These are phyloP conservation scores for Nomada fucata DNA, from an alignment of 2,888 invertebrate genomes.

Conservation along the genomic window DNA sequence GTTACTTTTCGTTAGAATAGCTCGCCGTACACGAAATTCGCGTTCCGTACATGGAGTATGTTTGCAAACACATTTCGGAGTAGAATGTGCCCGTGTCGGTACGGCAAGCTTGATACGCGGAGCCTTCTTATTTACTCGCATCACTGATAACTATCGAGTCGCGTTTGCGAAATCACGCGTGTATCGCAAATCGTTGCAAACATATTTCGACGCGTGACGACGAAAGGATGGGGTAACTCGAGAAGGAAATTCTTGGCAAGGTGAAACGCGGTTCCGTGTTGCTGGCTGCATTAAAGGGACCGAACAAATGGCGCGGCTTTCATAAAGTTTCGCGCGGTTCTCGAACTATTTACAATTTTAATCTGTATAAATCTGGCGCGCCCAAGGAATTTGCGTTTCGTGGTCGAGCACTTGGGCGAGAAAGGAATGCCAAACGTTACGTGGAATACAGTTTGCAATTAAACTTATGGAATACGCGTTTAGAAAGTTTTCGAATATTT, in stretches of 20 bases:
- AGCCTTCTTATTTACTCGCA: constrained; percentile 21
- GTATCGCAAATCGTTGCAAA: neutral
- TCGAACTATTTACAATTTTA: neutral
- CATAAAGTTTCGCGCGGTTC: neutral
- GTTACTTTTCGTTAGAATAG: neutral
- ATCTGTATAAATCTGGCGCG: constrained; percentile 15
- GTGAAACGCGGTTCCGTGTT: neutral
- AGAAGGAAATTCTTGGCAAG: constrained; percentile 7
- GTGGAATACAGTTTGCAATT: neutral
- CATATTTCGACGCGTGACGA: constrained; percentile 1
- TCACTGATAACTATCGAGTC: constrained; percentile 32
- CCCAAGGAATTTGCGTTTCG: neutral
- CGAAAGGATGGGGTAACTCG: neutral
- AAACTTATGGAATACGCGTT: neutral
- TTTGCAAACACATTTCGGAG: constrained; percentile 28
- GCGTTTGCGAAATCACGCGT: constrained; percentile 4
- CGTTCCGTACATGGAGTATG: neutral
- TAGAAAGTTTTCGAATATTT: neutral
- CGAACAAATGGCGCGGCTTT: constrained; percentile 3
- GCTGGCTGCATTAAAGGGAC: neutral
- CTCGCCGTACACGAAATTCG: constrained; percentile 2
- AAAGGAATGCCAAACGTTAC: neutral
- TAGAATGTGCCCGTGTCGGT: neutral
- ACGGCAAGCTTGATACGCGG: constrained; percentile 9
- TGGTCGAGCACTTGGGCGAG: neutral